These are phyloP conservation scores for Sussaba pulchella DNA, from an alignment of 2,888 invertebrate species.

Conservation along the genomic window DNA sequence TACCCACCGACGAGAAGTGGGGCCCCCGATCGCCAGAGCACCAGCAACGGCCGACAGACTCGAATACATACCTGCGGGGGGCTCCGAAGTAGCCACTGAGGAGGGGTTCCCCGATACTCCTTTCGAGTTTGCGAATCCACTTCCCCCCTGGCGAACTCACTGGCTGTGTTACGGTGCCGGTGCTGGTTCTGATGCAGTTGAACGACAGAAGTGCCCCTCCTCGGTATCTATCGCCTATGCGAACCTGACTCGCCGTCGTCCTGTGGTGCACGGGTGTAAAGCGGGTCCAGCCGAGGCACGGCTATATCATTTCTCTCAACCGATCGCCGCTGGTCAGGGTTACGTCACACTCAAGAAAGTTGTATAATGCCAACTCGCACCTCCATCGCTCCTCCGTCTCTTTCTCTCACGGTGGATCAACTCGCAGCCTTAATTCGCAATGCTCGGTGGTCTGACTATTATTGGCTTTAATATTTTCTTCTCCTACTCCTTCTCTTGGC, in stretches of 20 bases:
- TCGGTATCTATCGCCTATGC: conserved; percentile 8
- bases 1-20: conserved; percentile 72
- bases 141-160: conserved; percentile 8
- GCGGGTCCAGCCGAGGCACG: conserved; percentile 60
- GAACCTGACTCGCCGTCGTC: conserved; percentile 4
- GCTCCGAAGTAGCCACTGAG: conserved; percentile 20
- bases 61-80: conserved; percentile 35
- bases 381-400: conserved; percentile 1
- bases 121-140: conserved; percentile 42
- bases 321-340: conserved; percentile 70
- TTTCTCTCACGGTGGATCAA: not conserved
- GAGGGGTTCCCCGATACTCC: conserved; percentile 45
- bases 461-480: no score
- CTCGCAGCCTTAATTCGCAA: not conserved
- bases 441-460: no score
- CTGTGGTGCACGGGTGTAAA: not conserved
- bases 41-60: conserved; percentile 29
- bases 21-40: conserved; percentile 62
- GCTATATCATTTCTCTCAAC: conserved; percentile 67
- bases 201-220: conserved; percentile 22
- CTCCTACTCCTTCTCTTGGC: no score
- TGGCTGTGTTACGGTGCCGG: not conserved
- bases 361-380: conserved; percentile 70
- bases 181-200: no score
- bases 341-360: conserved; percentile 77